Evolutionary conservation across 2,888 invertebrate genomes (phyloP).

Genomic region (Calliopum simillimum): DNA sequence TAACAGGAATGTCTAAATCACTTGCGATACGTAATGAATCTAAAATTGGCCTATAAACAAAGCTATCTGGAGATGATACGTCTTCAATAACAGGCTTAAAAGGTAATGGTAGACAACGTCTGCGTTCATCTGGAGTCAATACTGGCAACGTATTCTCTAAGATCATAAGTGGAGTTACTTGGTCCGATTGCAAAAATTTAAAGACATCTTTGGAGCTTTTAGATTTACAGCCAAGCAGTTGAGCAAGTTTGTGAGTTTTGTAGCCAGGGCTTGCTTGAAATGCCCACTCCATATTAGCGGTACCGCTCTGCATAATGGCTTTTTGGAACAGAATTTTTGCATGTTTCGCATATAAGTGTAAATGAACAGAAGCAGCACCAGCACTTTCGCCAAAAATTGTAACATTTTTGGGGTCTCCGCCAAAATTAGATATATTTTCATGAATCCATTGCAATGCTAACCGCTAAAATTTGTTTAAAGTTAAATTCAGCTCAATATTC

Average conservation of each 20-base stretch:
- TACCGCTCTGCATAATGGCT: slow-evolving; percentile 64
- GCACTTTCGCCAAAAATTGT: slow-evolving; percentile 66
- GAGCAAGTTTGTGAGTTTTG: slow-evolving; percentile 56
- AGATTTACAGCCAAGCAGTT: slow-evolving; percentile 51
- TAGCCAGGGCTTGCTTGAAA: slow-evolving; percentile 52
- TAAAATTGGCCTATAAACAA: slow-evolving; percentile 64
- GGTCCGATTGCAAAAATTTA: slow-evolving; percentile 52
- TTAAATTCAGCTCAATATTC: neutral
- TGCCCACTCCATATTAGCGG: slow-evolving; percentile 63
- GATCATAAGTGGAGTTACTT: slow-evolving; percentile 48
- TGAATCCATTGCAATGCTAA: slow-evolving; percentile 68
- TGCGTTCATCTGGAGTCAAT: slow-evolving; percentile 57
- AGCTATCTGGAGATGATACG: slow-evolving; percentile 53
- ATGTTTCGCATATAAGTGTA: slow-evolving; percentile 58
- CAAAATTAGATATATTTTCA: slow-evolving; percentile 67
- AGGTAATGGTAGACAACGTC: slow-evolving; percentile 56
- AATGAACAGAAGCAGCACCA: slow-evolving; percentile 59
- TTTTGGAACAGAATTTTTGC: slow-evolving; percentile 63
- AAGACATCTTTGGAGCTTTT: slow-evolving; percentile 46
- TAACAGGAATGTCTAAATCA: slow-evolving; percentile 68
- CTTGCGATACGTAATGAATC: slow-evolving; percentile 66
- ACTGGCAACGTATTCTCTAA: slow-evolving; percentile 46
- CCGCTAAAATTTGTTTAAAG: slow-evolving; percentile 44
- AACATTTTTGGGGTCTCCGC: slow-evolving; percentile 66
- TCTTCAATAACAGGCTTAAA: slow-evolving; percentile 62